Evolutionary conservation across 2,113 vertebrate species (phyloP).

Genomic region (Scartelaos histophorus): DNA sequence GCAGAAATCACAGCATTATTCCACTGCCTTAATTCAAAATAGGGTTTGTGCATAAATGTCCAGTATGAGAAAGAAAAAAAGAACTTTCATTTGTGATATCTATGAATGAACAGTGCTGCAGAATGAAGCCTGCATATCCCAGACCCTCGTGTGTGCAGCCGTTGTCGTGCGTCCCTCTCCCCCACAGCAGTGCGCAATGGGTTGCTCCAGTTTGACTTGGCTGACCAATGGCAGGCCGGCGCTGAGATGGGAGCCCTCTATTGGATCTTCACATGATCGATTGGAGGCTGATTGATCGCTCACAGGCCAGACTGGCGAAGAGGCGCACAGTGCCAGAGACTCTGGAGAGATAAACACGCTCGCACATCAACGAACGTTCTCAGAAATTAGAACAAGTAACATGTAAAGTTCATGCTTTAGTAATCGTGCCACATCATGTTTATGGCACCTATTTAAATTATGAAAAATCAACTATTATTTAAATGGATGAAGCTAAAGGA

Average conservation of each 20-base stretch:
- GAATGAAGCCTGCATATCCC: not conserved
- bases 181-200: conserved; percentile 81
- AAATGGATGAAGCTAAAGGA: too few species aligned
- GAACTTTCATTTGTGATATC: not conserved
- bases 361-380: conserved; percentile 8
- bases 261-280: conserved; percentile 85
- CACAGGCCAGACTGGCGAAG: conserved; percentile 77
- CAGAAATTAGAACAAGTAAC: conserved; percentile 9
- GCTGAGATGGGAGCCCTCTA: conserved; percentile 72
- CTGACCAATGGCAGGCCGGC: conserved; percentile 80
- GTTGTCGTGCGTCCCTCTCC: conserved; percentile 59
- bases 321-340: conserved; percentile 55
- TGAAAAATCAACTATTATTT: not conserved
- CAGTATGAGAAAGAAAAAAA: too few species aligned
- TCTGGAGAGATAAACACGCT: conserved; percentile 19
- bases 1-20: too few species aligned
- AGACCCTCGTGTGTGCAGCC: conserved; percentile 16
- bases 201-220: conserved; percentile 82
- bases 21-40: not conserved
- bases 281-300: conserved; percentile 85
- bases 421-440: not conserved
- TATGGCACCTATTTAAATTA: not conserved
- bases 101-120: not conserved
- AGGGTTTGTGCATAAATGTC: not conserved
- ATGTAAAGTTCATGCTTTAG: not conserved